A percentile compares a stretch with the other conserved stretches of the same genome.
Evolutionary conservation across 2,797 vertebrate genomes (phyloP).

Genomic region (Eospalax fontanierii): DNA sequence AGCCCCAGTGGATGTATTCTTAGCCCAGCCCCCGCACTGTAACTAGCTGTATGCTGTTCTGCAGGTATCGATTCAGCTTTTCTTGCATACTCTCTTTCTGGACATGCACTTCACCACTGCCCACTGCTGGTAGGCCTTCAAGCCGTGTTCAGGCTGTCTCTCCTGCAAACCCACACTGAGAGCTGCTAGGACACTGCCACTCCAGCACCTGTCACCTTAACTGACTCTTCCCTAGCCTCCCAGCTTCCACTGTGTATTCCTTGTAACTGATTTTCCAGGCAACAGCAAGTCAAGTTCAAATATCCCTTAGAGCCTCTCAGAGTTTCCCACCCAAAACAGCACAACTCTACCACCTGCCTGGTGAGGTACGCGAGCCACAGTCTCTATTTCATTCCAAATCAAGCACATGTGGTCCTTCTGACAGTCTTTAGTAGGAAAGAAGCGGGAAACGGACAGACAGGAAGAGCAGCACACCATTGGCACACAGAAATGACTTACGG

Average conservation of each 20-base stretch:
- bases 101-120: not conserved
- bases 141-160: not conserved
- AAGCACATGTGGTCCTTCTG: not conserved
- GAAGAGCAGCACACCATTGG: not conserved
- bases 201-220: accelerated
- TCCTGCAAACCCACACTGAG: not conserved
- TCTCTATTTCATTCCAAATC: not conserved
- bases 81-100: not conserved
- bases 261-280: not conserved
- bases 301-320: not conserved
- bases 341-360: not conserved
- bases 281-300: not conserved
- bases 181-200: accelerated
- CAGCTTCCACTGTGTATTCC: not conserved
- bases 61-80: not conserved
- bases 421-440: not conserved
- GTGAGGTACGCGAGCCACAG: not conserved
- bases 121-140: not conserved
- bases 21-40: not conserved
- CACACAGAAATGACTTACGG: conserved; percentile 92
- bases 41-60: too few species aligned
- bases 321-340: not conserved
- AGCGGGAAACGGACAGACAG: not conserved
- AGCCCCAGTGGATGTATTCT: not conserved
- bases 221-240: not conserved